Conservation (phyloP, 1,140 invertebrate species). For the Euschistus heros region DNA sequence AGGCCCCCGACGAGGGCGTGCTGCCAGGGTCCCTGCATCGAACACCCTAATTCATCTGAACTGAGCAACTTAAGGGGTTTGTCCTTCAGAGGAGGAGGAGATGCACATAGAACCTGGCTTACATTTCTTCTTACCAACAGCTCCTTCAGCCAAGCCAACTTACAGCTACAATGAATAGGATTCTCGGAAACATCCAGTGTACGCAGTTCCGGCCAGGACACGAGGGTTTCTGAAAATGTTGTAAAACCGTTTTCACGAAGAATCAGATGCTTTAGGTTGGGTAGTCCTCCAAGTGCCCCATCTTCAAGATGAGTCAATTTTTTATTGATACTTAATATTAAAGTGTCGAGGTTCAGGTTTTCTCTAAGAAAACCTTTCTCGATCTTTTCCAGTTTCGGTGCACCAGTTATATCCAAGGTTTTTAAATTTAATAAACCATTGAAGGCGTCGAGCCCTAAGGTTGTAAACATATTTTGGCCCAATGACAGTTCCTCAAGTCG, state of each 20-base stretch:
- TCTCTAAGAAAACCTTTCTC: conserved; percentile 64
- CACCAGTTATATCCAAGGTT: conserved; percentile 62
- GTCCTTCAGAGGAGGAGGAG: conserved; percentile 56
- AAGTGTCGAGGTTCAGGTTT: conserved; percentile 67
- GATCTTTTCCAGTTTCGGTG: conserved; percentile 53
- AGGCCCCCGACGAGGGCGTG: conserved; percentile 66
- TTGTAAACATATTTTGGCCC: conserved; percentile 68
- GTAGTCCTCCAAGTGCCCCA: conserved; percentile 60
- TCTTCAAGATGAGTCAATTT: conserved; percentile 57
- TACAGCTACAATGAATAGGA: conserved; percentile 69
- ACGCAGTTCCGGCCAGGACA: conserved; percentile 65
- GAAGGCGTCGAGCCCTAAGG: conserved; percentile 57
- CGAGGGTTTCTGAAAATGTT: conserved; percentile 58
- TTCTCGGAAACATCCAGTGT: conserved; percentile 70
- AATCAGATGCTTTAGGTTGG: conserved; percentile 60
- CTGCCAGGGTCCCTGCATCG: conserved; percentile 58
- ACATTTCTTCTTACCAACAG: conserved; percentile 57
- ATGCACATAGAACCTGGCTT: conserved; percentile 59
- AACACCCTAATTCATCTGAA: conserved; percentile 67
- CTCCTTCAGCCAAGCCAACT: conserved; percentile 65
- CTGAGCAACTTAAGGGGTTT: conserved; percentile 53
- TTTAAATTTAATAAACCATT: conserved; percentile 62
- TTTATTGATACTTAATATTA: conserved; percentile 66
- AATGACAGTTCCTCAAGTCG: conserved; percentile 67
- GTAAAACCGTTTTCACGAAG: conserved; percentile 67